These are phyloP conservation scores for Tetrao urogallus DNA, from an alignment of 2,113 vertebrate species.

Conservation along the genomic window DNA sequence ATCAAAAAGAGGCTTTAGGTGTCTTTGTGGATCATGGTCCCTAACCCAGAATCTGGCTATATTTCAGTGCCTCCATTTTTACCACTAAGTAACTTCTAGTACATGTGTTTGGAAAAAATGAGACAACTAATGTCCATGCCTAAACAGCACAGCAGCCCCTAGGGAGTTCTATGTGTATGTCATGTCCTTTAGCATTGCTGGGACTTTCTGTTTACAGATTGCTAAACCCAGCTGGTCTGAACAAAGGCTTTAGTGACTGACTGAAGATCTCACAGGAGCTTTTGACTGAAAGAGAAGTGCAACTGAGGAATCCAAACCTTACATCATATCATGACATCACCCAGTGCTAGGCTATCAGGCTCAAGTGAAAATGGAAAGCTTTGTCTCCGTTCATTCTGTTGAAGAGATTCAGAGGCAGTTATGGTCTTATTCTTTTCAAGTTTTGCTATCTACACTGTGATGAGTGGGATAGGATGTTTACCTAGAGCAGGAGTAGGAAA, in stretches of 20 bases:
- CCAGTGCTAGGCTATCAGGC: not conserved
- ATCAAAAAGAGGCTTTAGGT: not conserved
- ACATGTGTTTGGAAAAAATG: not conserved
- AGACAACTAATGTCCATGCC: not conserved
- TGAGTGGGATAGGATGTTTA: not conserved
- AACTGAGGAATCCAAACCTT: not conserved
- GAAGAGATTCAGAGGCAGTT: not conserved
- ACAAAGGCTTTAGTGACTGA: constrained; percentile 37
- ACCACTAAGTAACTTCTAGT: not conserved
- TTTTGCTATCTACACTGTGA: not conserved
- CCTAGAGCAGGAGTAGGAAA: not conserved
- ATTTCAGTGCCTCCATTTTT: not conserved
- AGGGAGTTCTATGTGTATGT: not conserved
- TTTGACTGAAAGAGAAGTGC: not conserved
- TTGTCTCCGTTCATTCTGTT: not conserved
- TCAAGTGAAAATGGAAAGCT: not conserved
- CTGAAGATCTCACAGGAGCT: not conserved
- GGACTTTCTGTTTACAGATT: not conserved
- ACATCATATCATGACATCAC: constrained; percentile 6
- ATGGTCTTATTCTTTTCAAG: not conserved
- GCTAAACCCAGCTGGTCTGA: not conserved
- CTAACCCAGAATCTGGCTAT: not conserved
- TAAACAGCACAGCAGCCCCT: not conserved
- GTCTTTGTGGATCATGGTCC: not conserved
- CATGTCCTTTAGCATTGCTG: not conserved